Conservation (phyloP, 2,113 vertebrate genomes). For the Corythornis cristatus region DNA sequence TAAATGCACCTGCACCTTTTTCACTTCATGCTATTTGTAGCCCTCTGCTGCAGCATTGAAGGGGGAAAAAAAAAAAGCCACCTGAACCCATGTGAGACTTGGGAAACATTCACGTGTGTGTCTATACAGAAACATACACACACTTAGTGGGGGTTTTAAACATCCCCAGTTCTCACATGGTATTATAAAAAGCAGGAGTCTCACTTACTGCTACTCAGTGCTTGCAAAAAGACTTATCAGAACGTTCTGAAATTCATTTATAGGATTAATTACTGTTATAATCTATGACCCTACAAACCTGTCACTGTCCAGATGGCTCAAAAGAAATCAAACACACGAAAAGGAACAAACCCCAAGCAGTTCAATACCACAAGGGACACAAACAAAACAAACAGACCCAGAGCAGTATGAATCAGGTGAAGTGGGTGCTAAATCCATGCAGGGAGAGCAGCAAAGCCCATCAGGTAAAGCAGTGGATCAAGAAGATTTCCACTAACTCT, state of each 20-base stretch:
- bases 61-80: neutral
- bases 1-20: neutral
- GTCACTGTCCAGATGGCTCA: neutral
- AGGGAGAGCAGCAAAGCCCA: neutral
- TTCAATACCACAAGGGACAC: neutral
- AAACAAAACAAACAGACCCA: neutral
- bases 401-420: neutral
- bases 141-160: neutral
- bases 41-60: neutral
- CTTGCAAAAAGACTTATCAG: neutral
- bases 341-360: neutral
- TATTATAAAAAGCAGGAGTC: neutral
- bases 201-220: neutral
- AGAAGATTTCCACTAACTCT: neutral
- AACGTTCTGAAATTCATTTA: neutral
- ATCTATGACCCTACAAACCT: neutral
- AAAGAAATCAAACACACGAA: neutral
- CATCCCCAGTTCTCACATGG: neutral
- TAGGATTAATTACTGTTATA: neutral
- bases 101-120: neutral
- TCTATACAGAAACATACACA: accelerated
- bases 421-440: neutral
- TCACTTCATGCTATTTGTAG: neutral
- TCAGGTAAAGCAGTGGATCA: neutral
- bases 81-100: neutral